These are phyloP conservation scores for Florisuga fusca DNA, from an alignment of 2,797 vertebrate genomes.

Conservation along the genomic window DNA sequence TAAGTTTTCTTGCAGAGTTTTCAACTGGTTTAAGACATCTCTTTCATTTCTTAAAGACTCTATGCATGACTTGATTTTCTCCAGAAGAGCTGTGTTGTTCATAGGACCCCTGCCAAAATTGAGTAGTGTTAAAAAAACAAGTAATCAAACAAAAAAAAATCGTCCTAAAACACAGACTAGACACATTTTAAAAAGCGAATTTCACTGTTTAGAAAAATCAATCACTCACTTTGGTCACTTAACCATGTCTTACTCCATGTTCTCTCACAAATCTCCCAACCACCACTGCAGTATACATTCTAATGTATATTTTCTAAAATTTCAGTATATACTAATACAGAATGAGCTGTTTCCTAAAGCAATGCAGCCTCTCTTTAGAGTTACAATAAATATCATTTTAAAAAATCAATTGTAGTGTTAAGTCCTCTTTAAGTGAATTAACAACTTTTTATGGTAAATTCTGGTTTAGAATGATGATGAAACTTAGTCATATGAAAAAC, in stretches of 20 bases:
- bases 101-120: conserved; percentile 78
- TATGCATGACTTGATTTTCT: conserved; percentile 80
- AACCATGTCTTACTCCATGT: not conserved
- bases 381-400: not conserved
- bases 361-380: not conserved
- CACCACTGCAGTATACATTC: not conserved
- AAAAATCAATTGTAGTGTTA: not conserved
- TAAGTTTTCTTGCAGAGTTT: conserved; percentile 75
- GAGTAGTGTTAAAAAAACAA: not conserved
- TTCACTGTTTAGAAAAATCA: not conserved
- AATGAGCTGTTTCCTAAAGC: not conserved
- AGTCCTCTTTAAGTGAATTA: not conserved
- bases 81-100: conserved; percentile 80
- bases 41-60: conserved; percentile 80
- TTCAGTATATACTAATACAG: not conserved
- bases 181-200: not conserved
- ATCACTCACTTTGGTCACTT: not conserved
- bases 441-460: not conserved
- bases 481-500: not conserved
- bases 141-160: too few species aligned
- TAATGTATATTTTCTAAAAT: not conserved
- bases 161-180: not conserved
- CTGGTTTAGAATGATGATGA: not conserved
- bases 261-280: not conserved
- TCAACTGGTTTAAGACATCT: conserved; percentile 80